Conservation (phyloP, 1,140 invertebrate genomes). For the Chrysomallon squamiferum region DNA sequence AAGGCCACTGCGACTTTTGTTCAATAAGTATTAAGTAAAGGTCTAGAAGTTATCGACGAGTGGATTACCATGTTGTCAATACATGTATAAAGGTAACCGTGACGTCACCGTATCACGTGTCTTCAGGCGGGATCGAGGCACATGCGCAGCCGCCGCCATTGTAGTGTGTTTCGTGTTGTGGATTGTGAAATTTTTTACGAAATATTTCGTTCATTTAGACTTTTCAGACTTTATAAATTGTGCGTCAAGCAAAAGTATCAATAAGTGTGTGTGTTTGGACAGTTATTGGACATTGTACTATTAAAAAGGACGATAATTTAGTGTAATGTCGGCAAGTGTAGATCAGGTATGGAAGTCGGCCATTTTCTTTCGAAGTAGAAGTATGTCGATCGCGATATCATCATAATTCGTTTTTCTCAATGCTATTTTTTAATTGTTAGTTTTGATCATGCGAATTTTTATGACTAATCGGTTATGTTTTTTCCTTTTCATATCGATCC, state of each 20-base stretch:
- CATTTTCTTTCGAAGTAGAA: slow-evolving; percentile 28
- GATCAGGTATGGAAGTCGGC: slow-evolving; percentile 51
- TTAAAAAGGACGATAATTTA: slow-evolving; percentile 31
- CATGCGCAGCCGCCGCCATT: slow-evolving; percentile 56
- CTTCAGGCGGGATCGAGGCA: slow-evolving; percentile 49
- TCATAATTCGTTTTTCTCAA: neutral
- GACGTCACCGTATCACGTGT: slow-evolving; percentile 51
- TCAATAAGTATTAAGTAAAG: too few species aligned
- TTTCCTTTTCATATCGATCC: slow-evolving; percentile 41
- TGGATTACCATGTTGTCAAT: too few species aligned
- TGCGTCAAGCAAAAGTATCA: slow-evolving; percentile 12
- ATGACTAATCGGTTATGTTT: slow-evolving; percentile 12
- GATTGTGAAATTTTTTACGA: slow-evolving; percentile 24
- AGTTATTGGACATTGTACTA: slow-evolving; percentile 35
- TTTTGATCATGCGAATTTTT: neutral
- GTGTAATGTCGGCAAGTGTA: slow-evolving; percentile 60
- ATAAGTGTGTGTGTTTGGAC: slow-evolving; percentile 24
- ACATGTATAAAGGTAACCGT: slow-evolving; percentile 6
- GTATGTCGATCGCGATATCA: slow-evolving; percentile 1
- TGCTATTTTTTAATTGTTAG: neutral
- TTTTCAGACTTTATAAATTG: slow-evolving; percentile 7
- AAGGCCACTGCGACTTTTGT: too few species aligned
- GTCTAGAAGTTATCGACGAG: too few species aligned
- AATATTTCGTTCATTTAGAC: slow-evolving; percentile 19
- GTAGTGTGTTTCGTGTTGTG: slow-evolving; percentile 26